Evolutionary conservation across 2,888 invertebrate species (phyloP), one percentile per base, ranked within the genome.

Genomic region (Aelia acuminata): DNA sequence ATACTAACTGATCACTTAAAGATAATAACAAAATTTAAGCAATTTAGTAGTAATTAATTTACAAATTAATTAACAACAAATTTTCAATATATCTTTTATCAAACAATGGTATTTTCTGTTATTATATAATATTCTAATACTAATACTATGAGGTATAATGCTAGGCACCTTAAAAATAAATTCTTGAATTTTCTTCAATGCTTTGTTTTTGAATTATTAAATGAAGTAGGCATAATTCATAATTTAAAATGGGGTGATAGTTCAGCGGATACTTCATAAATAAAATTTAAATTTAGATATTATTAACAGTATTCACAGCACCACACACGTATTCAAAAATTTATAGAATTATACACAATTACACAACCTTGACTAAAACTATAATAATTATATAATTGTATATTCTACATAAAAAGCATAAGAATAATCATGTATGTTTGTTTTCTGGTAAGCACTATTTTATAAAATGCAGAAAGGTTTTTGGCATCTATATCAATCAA

Each of bases 331-430:
- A 35, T 70, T 70, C 15, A 70, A 70, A 7, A 18, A 70, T 70
- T 57, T 70, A 70, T 70, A 70, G 31, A 35, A 57, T 11, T 39
- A 43, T 18, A 43, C 80, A 43, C 43, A 47, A 11, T n/a, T n/a
- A 22, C 80, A 43, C 80, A 80, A 80, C n/a, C 39, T 39, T 13
- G n/a, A 80, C 43, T 80, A 80, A 43, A 80, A 80, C 80, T 80
- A 80, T 80, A 80, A 47, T 47, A 47, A 80, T 43, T 47, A 80
- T 80, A 47, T 80, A 80, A 39, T 39, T 35, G 39, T 75, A 75
- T 10, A 75, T 80, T 47, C 80, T 80, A 80, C 80, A 43, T 47
- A 80, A n/a, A 80, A 80, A 80, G 80, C 80, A 43, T 80, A 47
- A 11, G 43, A 80, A 80, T 80, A 80, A 39, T 43, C 15, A 80